A percentile compares a stretch with the other conserved stretches of the same genome.
phyloP scores from a whole-genome alignment of 53 echinoderm and acorn worm species.

The Actinopyga echinites region DNA sequence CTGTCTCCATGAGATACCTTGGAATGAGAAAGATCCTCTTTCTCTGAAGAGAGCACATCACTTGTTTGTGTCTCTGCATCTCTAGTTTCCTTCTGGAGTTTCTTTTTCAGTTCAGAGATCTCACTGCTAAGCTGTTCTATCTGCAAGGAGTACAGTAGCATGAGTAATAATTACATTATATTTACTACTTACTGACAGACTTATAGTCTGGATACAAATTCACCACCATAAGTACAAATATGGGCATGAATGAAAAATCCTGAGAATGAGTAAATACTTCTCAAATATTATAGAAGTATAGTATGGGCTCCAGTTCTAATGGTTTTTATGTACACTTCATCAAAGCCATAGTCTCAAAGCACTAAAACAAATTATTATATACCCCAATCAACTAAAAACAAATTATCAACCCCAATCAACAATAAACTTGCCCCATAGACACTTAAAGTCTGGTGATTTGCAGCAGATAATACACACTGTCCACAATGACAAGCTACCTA shows the following conservation, averaged over 20 bases:
- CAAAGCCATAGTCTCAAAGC: too few species aligned
- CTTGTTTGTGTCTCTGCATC: conserved; percentile 11
- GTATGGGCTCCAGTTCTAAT: neutral
- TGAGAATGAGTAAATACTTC: neutral
- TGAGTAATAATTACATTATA: neutral
- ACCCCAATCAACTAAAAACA: too few species aligned
- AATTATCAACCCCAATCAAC: too few species aligned
- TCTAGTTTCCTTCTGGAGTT: neutral
- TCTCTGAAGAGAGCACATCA: neutral
- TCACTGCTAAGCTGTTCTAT: neutral
- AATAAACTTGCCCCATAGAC: too few species aligned
- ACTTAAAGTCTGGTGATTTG: too few species aligned
- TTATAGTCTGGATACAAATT: neutral
- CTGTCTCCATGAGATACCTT: neutral
- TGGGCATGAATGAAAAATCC: too few species aligned
- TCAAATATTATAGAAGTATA: neutral
- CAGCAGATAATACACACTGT: too few species aligned
- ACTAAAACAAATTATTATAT: too few species aligned
- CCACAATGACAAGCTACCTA: too few species aligned
- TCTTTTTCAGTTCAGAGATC: neutral
- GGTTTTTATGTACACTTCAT: too few species aligned
- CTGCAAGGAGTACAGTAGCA: neutral
- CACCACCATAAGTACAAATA: too few species aligned
- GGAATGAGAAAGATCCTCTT: too few species aligned
- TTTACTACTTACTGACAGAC: neutral